These are phyloP conservation scores for Psittacula echo DNA, from an alignment of 2,797 vertebrate genomes.

Conservation along the genomic window DNA sequence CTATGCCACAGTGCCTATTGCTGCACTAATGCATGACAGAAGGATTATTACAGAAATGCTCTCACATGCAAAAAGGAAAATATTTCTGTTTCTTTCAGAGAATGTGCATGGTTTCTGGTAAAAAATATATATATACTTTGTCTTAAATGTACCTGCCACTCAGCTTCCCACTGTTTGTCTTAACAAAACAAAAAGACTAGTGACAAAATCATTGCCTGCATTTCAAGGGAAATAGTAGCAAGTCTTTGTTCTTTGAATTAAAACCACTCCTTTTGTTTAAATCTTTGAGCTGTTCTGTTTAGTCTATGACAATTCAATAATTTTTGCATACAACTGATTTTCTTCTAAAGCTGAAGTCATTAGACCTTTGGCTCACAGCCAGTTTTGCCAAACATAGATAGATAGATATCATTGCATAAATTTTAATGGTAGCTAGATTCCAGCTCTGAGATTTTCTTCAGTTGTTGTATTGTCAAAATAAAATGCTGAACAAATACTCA, in stretches of 20 bases:
- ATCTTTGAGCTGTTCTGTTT: constrained; percentile 10
- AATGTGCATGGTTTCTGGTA: background rate
- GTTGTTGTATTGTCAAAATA: constrained; percentile 58
- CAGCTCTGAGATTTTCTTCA: background rate
- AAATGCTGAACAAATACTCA: constrained; percentile 61
- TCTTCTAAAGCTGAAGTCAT: background rate
- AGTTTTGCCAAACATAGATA: background rate
- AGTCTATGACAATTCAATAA: constrained; percentile 7
- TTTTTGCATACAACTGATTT: constrained; percentile 39
- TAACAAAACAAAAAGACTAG: background rate
- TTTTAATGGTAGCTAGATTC: constrained; percentile 6
- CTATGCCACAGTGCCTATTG: background rate
- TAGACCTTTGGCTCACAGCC: background rate
- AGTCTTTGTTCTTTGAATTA: background rate
- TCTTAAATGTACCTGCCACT: background rate
- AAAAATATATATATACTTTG: background rate
- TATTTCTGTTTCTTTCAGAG: background rate
- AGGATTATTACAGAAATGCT: background rate
- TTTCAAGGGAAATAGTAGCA: background rate
- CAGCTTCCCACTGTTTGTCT: background rate
- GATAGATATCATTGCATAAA: background rate
- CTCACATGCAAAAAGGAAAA: background rate
- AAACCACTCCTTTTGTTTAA: background rate
- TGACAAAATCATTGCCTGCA: background rate
- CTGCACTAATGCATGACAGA: background rate